Evolutionary conservation across 2,888 invertebrate species (phyloP), one percentile per base, ranked within the genome.

Genomic region (Euzophera pinguis): DNA sequence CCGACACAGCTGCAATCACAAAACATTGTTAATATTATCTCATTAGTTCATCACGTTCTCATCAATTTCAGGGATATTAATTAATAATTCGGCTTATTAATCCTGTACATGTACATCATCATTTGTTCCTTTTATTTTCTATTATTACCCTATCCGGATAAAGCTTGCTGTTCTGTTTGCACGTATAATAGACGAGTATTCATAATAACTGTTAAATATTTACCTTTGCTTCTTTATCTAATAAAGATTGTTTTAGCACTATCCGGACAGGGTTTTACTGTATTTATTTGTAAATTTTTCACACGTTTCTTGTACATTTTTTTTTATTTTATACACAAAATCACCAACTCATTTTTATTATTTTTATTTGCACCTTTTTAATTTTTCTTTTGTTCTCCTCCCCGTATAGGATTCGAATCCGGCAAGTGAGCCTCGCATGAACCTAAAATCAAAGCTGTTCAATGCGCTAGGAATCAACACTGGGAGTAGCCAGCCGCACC

Each of bases 371-470:
- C 79, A 73, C 74, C 42, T 39, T 17, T 43, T 51, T 42, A 51
- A 42, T 51, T 62, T 12, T 78, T 73, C 10, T 78, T 74, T 65
- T 70, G 79, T 78, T 72, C 75, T 77, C 76, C 66, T 71, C 73
- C 78, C 76, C 77, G 79, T 84, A 89, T 92, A 91, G 93, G 93
- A 90, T 90, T 91, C 91, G 89, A 93, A 91, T 90, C 93, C 81
- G 91, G 92, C 88, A 92, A 93, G 87, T 91, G 93, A 92, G 92
- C 93, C 92, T 78, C 93, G 92, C 88, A 93, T 93, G 91, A 94
- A 95, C 91, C 92, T 96, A 81, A 95, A 95, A 92, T 95, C 93
- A 88, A 96, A 96, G 93, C 92, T 96, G 84, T 95, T 96, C 92
- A 94, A 94, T 92, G 96, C 94, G 79, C 92, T 96, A 89, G 95